These are phyloP conservation scores for Sycophaga agraensis DNA, from an alignment of 1,140 invertebrate genomes.

Conservation along the genomic window DNA sequence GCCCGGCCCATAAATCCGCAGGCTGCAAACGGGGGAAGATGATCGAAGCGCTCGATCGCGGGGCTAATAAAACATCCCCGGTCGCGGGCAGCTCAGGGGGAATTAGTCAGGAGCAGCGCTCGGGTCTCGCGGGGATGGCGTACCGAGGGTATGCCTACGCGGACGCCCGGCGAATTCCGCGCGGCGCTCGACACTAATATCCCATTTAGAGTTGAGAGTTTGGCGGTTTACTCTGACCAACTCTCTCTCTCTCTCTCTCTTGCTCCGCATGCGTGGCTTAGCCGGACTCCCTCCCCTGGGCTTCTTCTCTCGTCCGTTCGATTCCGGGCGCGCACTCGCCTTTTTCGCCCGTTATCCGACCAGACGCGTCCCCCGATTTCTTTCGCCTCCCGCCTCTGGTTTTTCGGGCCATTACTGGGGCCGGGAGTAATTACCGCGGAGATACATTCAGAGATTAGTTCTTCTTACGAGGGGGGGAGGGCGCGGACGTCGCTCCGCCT, in stretches of 20 bases:
- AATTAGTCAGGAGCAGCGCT: too few species aligned
- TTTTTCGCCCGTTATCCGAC: neutral
- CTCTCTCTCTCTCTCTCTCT: constrained; percentile 21
- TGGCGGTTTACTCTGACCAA: constrained; percentile 34
- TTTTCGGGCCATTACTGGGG: neutral
- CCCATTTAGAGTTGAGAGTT: constrained; percentile 51
- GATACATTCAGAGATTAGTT: too few species aligned
- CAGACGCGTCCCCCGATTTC: neutral
- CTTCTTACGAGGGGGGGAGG: too few species aligned
- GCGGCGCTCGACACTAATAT: constrained; percentile 45
- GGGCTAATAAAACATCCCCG: too few species aligned
- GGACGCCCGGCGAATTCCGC: neutral
- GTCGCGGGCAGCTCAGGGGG: too few species aligned
- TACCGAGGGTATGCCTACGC: too few species aligned
- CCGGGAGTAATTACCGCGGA: neutral
- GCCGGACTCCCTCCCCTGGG: neutral
- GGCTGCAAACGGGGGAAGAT: too few species aligned
- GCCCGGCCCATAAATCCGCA: too few species aligned
- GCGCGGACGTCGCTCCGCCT: too few species aligned
- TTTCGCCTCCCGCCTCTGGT: neutral
- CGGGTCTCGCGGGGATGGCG: too few species aligned
- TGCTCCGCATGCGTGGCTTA: neutral
- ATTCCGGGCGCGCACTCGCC: too few species aligned
- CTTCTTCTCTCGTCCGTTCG: neutral
- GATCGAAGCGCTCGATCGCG: too few species aligned